Evolutionary conservation across 2,888 invertebrate species (phyloP).

Genomic region (Himalopsyche tibetana): DNA sequence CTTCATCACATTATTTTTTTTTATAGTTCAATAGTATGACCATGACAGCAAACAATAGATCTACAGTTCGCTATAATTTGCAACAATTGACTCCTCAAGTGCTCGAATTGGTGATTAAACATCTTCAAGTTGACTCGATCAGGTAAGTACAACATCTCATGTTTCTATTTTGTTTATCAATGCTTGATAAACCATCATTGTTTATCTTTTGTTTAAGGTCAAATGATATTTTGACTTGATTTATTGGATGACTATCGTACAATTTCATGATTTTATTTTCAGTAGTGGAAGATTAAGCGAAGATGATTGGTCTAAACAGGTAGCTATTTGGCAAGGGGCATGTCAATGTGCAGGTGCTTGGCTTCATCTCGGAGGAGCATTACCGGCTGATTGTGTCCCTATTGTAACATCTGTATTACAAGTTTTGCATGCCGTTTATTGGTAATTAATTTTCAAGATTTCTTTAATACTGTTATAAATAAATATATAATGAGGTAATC

Average conservation of each 20-base stretch:
- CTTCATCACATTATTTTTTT: slow-evolving; percentile 18
- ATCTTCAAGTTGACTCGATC: slow-evolving; percentile 59
- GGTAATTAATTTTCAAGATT: slow-evolving; percentile 50
- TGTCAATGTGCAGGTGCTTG: slow-evolving; percentile 63
- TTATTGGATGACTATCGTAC: not conserved
- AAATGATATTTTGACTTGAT: not conserved
- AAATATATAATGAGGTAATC: not conserved
- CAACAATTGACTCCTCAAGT: slow-evolving; percentile 74
- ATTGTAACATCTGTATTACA: slow-evolving; percentile 60
- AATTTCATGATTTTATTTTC: not conserved
- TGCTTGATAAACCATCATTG: no score
- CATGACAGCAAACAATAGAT: slow-evolving; percentile 72
- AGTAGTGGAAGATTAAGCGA: slow-evolving; percentile 43
- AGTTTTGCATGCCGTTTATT: slow-evolving; percentile 61
- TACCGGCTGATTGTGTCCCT: slow-evolving; percentile 58
- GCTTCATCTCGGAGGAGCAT: slow-evolving; percentile 61
- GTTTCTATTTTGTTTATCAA: not conserved
- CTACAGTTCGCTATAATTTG: slow-evolving; percentile 71
- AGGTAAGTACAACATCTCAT: slow-evolving; percentile 48
- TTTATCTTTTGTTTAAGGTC: no score
- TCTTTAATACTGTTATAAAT: not conserved
- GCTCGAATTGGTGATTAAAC: slow-evolving; percentile 67
- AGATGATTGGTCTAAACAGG: slow-evolving; percentile 61
- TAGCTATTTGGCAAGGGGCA: slow-evolving; percentile 62
- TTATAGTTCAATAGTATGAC: slow-evolving; percentile 75